Conservation (phyloP, 35 echinoderm and acorn worm species). For the Amphiura filiformis region DNA sequence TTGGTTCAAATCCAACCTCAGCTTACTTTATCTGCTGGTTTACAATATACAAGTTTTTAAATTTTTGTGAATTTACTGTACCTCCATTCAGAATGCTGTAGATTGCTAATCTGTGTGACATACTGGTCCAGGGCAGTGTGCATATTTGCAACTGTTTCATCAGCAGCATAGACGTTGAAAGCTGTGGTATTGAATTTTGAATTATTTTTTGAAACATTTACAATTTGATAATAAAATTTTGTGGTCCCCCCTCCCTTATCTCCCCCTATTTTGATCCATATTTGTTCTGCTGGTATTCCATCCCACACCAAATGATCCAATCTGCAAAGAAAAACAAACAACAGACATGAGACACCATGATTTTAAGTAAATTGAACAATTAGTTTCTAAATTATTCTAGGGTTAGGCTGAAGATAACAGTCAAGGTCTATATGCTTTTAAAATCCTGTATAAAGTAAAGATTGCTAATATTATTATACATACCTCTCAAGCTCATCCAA, state of each 20-base stretch:
- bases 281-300: conserved; percentile 5
- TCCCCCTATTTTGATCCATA: conserved; percentile 30
- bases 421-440: too few relatives aligned
- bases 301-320: neutral
- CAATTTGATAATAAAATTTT: conserved; percentile 31
- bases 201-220: conserved; percentile 12
- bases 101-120: neutral
- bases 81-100: conserved; percentile 1
- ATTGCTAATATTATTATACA: too few relatives aligned
- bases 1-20: too few relatives aligned
- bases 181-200: conserved; percentile 1
- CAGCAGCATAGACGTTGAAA: neutral
- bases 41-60: too few relatives aligned
- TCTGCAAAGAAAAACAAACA: neutral
- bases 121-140: neutral
- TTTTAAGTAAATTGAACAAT: too few relatives aligned
- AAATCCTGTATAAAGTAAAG: too few relatives aligned
- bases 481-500: conserved; percentile 10
- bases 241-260: conserved; percentile 26
- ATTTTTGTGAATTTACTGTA: neutral
- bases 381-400: too few relatives aligned
- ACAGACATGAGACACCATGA: too few relatives aligned
- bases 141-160: conserved; percentile 17
- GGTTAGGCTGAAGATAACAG: too few relatives aligned
- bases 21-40: too few relatives aligned